Base-by-base conservation (phyloP, 2,888 invertebrate genomes). In the Drosophila barbarae region DNA sequence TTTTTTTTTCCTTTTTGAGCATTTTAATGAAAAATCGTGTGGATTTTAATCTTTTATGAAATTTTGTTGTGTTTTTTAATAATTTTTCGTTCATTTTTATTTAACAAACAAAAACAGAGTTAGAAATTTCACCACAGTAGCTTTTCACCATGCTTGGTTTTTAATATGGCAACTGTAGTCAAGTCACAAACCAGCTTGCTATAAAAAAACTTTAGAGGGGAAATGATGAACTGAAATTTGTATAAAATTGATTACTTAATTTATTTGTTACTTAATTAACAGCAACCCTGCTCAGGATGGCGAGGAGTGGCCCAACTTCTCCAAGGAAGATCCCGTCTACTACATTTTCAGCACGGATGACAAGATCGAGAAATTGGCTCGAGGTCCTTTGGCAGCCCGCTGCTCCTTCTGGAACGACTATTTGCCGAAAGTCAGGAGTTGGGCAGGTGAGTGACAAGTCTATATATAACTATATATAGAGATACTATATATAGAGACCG, bases 321-420 rank as follows among this genome's bases (percentile, higher is more conserved):
- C 95, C 46, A 93, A 94, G 82, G 93, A 94, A 63, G 93, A 95
- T 77, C 97, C 97, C 18, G 94, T 95, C 88, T 97, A 97, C 90
- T 96, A 95, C 90, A 95, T 96, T 80, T 95, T 96, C 90, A 95
- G 96, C 71, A 95, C 96, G 1, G 95, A 95, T 77, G 93, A 93
- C 39, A 88, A 89, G 77, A 91, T 91, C 1, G 92, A 92, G 9
- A 92, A 92, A 13, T 90, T 92, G 2, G 92, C 92, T 9, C 90
- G 92, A 2, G 95, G 97, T 63, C 94, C 96, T 12, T 91, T 98
- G 86, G 93, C 97, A 80, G 92, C 94, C 50, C 93, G 96, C 49
- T 98, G 98, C 90, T 96, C 97, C 56, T 98, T 98, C 90, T 98
- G 98, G 98, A 97, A 97, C 87, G 94, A 96, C 83, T 97, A 98